phyloP scores from a whole-genome alignment of 2,888 invertebrate genomes.

The Apeira syringaria region DNA sequence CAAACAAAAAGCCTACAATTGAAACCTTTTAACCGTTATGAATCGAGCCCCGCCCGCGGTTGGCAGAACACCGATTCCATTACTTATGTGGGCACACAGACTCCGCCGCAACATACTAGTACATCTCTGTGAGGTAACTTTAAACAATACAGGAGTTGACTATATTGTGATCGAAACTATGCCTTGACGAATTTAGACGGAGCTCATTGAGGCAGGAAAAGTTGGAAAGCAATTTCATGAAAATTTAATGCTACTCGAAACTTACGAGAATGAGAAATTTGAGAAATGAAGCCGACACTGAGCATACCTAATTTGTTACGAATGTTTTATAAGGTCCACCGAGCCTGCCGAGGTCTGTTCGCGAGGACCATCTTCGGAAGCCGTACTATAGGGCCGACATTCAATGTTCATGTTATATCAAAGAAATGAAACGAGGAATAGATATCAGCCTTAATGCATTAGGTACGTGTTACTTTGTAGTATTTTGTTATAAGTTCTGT shows the following conservation, averaged over 20 bases:
- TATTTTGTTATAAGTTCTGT: no score
- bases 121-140: conserved; percentile 19
- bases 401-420: conserved; percentile 9
- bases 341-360: conserved; percentile 30
- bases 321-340: conserved; percentile 64
- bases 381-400: conserved; percentile 7
- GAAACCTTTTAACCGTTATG: conserved; percentile 42
- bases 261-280: conserved; percentile 75
- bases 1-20: conserved; percentile 45
- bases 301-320: conserved; percentile 75
- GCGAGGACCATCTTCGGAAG: conserved; percentile 23
- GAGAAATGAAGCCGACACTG: conserved; percentile 70
- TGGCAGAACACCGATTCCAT: conserved; percentile 28
- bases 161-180: conserved; percentile 66
- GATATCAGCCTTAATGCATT: no score
- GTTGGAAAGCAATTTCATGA: conserved; percentile 77
- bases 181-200: conserved; percentile 64
- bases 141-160: conserved; percentile 39
- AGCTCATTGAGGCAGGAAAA: conserved; percentile 73
- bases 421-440: conserved; percentile 1
- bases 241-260: conserved; percentile 75
- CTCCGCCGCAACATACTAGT: conserved; percentile 1
- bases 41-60: conserved; percentile 29
- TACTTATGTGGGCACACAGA: conserved; percentile 9
- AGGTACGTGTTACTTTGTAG: no score